A percentile compares a stretch with the other conserved stretches of the same genome.
Evolutionary conservation across 35 echinoderm and acorn worm genomes (phyloP).

Genomic region (Ophiothrix spiculata): DNA sequence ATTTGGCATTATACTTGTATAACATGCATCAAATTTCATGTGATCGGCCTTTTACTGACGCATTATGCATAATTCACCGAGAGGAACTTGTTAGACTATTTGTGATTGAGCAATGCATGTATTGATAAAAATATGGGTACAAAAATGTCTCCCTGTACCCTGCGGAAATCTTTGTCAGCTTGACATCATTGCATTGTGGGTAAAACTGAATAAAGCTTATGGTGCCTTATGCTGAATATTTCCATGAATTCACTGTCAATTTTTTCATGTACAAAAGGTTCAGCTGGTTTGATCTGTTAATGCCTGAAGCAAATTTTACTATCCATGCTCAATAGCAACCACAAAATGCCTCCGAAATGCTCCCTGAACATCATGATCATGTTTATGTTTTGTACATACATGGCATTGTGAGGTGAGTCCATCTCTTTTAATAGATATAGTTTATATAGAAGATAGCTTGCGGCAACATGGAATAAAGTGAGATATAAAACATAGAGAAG

Average conservation of each 20-base stretch:
- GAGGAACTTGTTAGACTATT: neutral
- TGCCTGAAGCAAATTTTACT: neutral
- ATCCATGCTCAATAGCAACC: neutral
- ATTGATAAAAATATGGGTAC: neutral
- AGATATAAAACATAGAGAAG: neutral
- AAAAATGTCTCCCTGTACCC: neutral
- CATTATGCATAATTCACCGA: no score
- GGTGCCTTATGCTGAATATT: neutral
- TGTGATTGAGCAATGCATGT: neutral
- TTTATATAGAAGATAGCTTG: neutral
- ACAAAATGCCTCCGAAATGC: no score
- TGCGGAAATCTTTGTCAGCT: neutral
- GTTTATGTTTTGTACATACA: neutral
- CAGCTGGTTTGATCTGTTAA: neutral
- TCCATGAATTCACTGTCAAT: neutral
- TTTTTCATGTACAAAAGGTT: slow-evolving; percentile 1
- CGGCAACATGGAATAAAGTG: neutral
- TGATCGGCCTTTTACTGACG: no score
- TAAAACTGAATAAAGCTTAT: neutral
- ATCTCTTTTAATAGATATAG: neutral
- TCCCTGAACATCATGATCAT: no score
- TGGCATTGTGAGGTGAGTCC: neutral
- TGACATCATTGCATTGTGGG: neutral
- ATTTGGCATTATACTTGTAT: no score
- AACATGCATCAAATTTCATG: no score